Evolutionary conservation across 1,140 invertebrate species (phyloP).

Genomic region (Charaxes varanes): DNA sequence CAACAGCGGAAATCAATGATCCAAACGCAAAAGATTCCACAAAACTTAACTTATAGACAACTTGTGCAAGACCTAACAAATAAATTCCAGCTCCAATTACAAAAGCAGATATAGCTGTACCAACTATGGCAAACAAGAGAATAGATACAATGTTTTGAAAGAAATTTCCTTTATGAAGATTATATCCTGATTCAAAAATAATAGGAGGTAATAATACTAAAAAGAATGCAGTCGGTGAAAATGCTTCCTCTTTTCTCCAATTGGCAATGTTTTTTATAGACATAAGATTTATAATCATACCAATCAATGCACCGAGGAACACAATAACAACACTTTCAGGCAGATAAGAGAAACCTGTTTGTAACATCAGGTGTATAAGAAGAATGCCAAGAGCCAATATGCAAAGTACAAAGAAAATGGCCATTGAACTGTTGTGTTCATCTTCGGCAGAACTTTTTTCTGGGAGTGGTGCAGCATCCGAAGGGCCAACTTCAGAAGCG

Average conservation of each 20-base stretch:
- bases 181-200: constrained; percentile 99
- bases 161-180: constrained; percentile 98
- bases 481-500: constrained; percentile 74
- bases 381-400: constrained; percentile 94
- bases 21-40: constrained; percentile 99
- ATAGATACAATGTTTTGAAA: constrained; percentile 98
- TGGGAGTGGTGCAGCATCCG: constrained; percentile 81
- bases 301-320: constrained; percentile 93
- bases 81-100: constrained; percentile 96
- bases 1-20: constrained; percentile 98
- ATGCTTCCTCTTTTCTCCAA: constrained; percentile 97
- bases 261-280: constrained; percentile 93
- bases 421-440: constrained; percentile 96
- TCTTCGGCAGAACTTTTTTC: constrained; percentile 93
- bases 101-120: constrained; percentile 96
- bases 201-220: constrained; percentile 97
- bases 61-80: constrained; percentile 90
- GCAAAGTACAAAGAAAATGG: constrained; percentile 96
- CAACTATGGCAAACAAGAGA: constrained; percentile 96
- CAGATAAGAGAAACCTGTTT: constrained; percentile 96
- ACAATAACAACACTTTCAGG: constrained; percentile 99
- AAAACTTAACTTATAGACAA: constrained; percentile 93
- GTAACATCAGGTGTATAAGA: constrained; percentile 94
- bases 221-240: constrained; percentile 98
- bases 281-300: constrained; percentile 92